Conservation (phyloP, 2,888 invertebrate genomes). For the Trissolcus japonicus region DNA sequence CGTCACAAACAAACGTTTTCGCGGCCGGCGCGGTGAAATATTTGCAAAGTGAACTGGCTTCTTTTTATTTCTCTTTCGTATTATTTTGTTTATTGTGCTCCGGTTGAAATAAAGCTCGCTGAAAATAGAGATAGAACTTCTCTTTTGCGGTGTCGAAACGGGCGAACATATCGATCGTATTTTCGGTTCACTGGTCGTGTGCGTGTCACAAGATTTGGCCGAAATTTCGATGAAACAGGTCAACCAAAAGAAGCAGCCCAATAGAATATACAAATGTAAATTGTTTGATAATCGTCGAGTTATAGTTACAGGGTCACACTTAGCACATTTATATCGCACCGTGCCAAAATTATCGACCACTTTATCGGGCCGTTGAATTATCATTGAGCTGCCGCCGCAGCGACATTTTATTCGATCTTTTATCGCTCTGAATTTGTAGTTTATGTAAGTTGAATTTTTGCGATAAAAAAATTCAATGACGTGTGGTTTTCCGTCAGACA, state of each 20-base stretch:
- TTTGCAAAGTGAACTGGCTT: conserved; percentile 24
- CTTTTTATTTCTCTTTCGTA: conserved; percentile 34
- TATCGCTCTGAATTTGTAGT: conserved; percentile 2
- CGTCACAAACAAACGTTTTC: conserved; percentile 19
- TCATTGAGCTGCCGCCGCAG: conserved; percentile 16
- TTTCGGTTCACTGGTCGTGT: conserved; percentile 55
- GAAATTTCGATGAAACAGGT: conserved; percentile 55
- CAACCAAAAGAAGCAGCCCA: conserved; percentile 51
- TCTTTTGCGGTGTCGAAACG: conserved; percentile 48
- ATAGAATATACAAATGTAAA: conserved; percentile 51
- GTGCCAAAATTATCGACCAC: conserved; percentile 34
- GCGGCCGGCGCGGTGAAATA: conserved; percentile 18
- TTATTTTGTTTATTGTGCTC: conserved; percentile 53
- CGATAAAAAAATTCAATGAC: too few relatives aligned
- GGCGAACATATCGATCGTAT: conserved; percentile 56
- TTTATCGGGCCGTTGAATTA: conserved; percentile 39
- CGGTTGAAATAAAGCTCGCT: conserved; percentile 48
- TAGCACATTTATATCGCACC: conserved; percentile 33
- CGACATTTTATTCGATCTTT: conserved; percentile 31
- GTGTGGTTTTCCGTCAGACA: too few relatives aligned
- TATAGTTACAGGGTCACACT: conserved; percentile 39
- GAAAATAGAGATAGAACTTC: conserved; percentile 54
- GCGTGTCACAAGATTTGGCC: conserved; percentile 56
- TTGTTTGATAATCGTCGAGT: conserved; percentile 46
- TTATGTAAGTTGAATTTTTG: too few relatives aligned